A percentile compares a stretch with the other conserved stretches of the same genome.
phyloP scores from a whole-genome alignment of 2,888 invertebrate species.

The Heteromurus nitidus region DNA sequence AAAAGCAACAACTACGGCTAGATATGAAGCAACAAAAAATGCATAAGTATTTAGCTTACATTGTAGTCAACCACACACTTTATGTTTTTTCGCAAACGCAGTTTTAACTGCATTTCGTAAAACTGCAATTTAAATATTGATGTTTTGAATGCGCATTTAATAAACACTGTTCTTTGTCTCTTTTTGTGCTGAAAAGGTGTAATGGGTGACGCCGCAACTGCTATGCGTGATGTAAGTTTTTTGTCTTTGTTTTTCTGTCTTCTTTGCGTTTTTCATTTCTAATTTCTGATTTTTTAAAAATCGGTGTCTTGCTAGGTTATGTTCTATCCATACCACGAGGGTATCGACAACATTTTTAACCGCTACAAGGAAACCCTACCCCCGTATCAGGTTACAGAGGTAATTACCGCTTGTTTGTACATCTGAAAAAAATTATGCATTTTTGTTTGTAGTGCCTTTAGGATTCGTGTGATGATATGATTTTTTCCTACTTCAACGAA shows the following conservation, averaged over 20 bases:
- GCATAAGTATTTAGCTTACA: too few relatives aligned
- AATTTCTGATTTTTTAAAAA: constrained; percentile 75
- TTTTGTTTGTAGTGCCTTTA: neutral
- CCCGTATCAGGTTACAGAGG: constrained; percentile 77
- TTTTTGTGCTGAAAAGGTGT: constrained; percentile 77
- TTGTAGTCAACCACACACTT: too few relatives aligned
- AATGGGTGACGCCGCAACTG: constrained; percentile 89
- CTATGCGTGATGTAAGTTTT: constrained; percentile 84
- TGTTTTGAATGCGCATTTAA: too few relatives aligned
- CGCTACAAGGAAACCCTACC: constrained; percentile 84
- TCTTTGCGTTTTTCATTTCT: neutral
- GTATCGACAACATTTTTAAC: constrained; percentile 86
- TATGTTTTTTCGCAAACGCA: too few relatives aligned
- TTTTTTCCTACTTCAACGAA: too few relatives aligned
- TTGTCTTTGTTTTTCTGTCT: constrained; percentile 76
- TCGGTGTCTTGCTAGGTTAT: too few relatives aligned
- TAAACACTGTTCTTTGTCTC: neutral
- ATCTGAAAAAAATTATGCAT: neutral
- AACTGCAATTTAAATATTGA: too few relatives aligned
- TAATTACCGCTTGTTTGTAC: constrained; percentile 16
- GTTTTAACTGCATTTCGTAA: too few relatives aligned
- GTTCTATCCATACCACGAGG: constrained; percentile 90
- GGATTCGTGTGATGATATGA: neutral
- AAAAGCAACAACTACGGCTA: too few relatives aligned
- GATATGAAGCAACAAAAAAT: too few relatives aligned